A percentile compares a stretch with the other conserved stretches of the same genome.
These are phyloP conservation scores for Chloromyia formosa DNA, from an alignment of 2,888 invertebrate genomes.

Conservation along the genomic window DNA sequence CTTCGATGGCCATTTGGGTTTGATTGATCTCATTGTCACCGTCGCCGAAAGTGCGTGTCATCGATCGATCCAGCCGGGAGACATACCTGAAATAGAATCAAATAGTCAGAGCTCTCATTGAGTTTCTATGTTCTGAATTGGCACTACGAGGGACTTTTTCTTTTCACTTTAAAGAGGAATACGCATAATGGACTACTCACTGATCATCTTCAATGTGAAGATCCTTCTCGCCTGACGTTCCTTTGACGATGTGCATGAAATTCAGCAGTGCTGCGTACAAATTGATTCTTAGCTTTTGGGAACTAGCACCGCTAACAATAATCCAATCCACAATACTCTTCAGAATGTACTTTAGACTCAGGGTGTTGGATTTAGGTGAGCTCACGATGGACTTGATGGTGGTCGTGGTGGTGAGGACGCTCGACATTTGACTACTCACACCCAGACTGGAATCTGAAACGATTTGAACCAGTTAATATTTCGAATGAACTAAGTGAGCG, in stretches of 20 bases:
- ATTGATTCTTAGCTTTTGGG: constrained; percentile 86
- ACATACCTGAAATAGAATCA: constrained; percentile 68
- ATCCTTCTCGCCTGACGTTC: constrained; percentile 62
- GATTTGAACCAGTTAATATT: not conserved
- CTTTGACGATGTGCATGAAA: constrained; percentile 77
- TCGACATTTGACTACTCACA: constrained; percentile 1
- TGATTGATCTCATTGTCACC: constrained; percentile 52
- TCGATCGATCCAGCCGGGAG: constrained; percentile 72
- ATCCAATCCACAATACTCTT: constrained; percentile 86
- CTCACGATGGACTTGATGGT: constrained; percentile 4
- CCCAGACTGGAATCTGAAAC: constrained; percentile 17
- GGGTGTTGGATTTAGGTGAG: constrained; percentile 69
- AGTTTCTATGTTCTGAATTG: not conserved
- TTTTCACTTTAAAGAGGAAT: too few species aligned
- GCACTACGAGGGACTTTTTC: too few species aligned
- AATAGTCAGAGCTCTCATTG: not conserved
- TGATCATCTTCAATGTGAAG: constrained; percentile 58
- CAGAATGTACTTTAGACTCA: constrained; percentile 75
- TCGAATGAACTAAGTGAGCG: not conserved
- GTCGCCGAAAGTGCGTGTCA: constrained; percentile 45
- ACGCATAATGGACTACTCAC: constrained; percentile 51
- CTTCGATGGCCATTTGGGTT: constrained; percentile 66
- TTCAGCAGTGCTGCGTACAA: constrained; percentile 85
- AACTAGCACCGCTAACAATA: constrained; percentile 78
- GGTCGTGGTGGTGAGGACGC: not conserved